phyloP scores from a whole-genome alignment of 2,888 invertebrate species.

The Seira ritae region DNA sequence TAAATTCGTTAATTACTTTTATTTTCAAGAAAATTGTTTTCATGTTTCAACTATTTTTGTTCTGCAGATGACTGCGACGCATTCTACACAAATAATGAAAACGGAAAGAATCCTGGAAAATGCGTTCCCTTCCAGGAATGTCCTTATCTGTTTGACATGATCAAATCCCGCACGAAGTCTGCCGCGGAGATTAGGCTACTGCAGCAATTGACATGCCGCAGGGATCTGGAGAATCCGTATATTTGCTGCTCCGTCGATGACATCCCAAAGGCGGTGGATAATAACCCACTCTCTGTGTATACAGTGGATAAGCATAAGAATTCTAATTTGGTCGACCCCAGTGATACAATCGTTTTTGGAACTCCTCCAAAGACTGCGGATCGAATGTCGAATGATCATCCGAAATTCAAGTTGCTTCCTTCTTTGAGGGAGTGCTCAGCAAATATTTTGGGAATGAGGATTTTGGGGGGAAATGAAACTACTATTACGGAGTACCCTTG shows the following conservation, averaged over 20 bases:
- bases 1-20: background rate
- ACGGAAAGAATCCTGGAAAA: constrained; percentile 42
- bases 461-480: constrained; percentile 81
- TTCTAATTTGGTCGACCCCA: background rate
- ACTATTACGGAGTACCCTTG: constrained; percentile 83
- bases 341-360: constrained; percentile 30
- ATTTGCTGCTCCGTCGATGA: constrained; percentile 44
- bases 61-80: constrained; percentile 36
- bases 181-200: constrained; percentile 60
- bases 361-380: background rate
- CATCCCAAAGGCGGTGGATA: background rate
- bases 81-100: constrained; percentile 7
- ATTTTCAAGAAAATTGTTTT: no score
- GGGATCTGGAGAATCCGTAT: constrained; percentile 14
- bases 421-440: constrained; percentile 59
- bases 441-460: constrained; percentile 76
- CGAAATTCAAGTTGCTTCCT: constrained; percentile 60
- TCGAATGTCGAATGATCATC: background rate
- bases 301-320: background rate
- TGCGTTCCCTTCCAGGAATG: constrained; percentile 68
- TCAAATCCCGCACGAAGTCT: constrained; percentile 60
- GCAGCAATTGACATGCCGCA: constrained; percentile 65
- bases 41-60: background rate
- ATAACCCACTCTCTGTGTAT: background rate
- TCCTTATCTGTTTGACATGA: constrained; percentile 59